Conservation (phyloP, 2,888 invertebrate genomes). For the Lomographa bimaculata region DNA sequence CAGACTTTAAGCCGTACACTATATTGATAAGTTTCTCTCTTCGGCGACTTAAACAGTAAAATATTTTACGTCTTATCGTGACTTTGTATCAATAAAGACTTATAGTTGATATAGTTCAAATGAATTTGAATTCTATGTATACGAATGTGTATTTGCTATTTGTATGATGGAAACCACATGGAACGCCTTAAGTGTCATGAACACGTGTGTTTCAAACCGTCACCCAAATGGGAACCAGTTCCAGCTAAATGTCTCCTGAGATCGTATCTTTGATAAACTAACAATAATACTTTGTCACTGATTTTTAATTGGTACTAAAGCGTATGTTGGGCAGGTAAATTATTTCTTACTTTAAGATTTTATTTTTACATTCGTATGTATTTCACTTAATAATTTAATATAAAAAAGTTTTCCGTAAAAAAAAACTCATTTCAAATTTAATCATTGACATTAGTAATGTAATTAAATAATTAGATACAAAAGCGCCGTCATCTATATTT, state of each 20-base stretch:
- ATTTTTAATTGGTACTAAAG: no score
- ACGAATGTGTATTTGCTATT: conserved; percentile 38
- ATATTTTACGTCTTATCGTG: conserved; percentile 52
- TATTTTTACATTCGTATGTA: no score
- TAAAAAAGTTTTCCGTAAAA: no score
- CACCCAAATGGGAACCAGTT: conserved; percentile 75
- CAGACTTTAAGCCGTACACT: conserved; percentile 38
- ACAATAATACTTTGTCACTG: no score
- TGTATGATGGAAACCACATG: conserved; percentile 37
- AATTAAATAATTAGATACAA: no score
- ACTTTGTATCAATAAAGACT: conserved; percentile 49
- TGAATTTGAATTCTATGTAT: conserved; percentile 35
- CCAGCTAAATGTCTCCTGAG: conserved; percentile 62
- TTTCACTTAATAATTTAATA: no score
- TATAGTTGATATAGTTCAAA: conserved; percentile 32
- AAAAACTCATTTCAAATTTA: no score
- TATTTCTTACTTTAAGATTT: no score
- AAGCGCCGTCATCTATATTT: no score
- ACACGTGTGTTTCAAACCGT: conserved; percentile 75
- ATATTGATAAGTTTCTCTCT: conserved; percentile 36
- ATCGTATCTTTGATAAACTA: conserved; percentile 69
- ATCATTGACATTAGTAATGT: no score
- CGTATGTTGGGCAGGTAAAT: no score
- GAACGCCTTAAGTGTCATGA: conserved; percentile 55
- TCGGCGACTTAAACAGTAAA: conserved; percentile 46